Percentiles rank a stretch among this genome's conserved stretches.
Conservation (phyloP, 2,113 vertebrate species). For the Rallus limicola region DNA sequence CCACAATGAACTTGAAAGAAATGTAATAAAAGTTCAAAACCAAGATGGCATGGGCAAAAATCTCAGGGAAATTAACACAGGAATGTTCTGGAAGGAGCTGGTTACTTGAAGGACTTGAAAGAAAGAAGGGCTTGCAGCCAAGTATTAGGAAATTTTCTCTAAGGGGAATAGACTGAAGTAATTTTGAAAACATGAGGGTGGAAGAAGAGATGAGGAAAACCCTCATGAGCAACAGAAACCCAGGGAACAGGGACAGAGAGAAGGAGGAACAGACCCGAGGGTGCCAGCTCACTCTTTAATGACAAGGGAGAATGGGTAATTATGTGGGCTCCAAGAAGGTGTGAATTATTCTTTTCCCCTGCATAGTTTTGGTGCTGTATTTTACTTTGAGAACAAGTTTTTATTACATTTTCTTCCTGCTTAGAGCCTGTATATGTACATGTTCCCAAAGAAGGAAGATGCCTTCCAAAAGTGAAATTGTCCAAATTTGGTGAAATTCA, state of each 20-base stretch:
- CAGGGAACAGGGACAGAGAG: neutral
- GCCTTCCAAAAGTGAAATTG: neutral
- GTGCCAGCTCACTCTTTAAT: neutral
- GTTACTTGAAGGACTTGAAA: constrained; percentile 13
- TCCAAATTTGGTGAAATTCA: neutral
- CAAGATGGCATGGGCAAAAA: neutral
- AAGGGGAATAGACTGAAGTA: neutral
- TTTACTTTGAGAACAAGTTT: neutral
- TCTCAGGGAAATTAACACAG: constrained; percentile 14
- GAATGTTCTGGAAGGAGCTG: constrained; percentile 8
- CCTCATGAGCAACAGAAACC: neutral
- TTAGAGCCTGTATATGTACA: neutral
- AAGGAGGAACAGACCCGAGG: neutral
- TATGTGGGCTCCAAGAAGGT: neutral
- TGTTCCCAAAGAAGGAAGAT: neutral
- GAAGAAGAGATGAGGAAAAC: neutral
- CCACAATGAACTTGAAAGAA: constrained; percentile 13
- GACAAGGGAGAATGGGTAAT: neutral
- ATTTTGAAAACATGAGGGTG: neutral
- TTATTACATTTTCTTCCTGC: neutral
- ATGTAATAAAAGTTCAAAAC: constrained; percentile 3
- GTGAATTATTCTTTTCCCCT: neutral
- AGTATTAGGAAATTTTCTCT: constrained; percentile 19
- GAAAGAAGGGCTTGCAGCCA: neutral
- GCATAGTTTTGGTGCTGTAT: neutral